A percentile compares a stretch with the other conserved stretches of the same genome.
phyloP scores from a whole-genome alignment of 2,113 vertebrate species.

The Prionailurus bengalensis region DNA sequence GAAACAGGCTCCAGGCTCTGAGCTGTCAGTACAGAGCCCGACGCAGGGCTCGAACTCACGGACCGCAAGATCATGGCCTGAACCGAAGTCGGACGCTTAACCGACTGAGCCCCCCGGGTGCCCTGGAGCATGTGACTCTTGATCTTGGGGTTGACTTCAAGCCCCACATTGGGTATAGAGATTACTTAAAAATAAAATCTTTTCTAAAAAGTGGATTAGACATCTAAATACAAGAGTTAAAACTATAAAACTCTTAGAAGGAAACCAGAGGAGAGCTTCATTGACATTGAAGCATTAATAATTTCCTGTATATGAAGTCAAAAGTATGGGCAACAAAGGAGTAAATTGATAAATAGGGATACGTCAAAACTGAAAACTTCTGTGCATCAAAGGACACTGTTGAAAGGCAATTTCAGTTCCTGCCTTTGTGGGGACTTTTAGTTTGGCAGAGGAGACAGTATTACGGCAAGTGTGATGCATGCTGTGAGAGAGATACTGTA shows the following conservation, averaged over 20 bases:
- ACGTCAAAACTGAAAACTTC: background rate
- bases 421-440: background rate
- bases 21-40: no score
- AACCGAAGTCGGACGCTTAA: no score
- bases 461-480: background rate
- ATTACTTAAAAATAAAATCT: background rate
- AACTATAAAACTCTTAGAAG: background rate
- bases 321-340: constrained; percentile 13
- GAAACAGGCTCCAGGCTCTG: no score
- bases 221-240: background rate
- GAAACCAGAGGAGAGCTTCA: background rate
- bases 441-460: background rate
- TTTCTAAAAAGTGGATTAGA: background rate
- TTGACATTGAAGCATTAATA: background rate
- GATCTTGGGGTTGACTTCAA: background rate
- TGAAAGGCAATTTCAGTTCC: background rate
- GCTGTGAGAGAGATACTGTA: background rate
- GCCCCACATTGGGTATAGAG: background rate
- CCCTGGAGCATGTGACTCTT: background rate
- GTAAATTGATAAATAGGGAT: background rate
- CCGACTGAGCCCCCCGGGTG: no score
- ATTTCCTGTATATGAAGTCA: background rate
- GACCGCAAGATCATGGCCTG: no score
- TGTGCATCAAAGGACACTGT: background rate
- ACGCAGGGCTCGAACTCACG: no score